Base-by-base conservation (phyloP, 2,113 vertebrate species). In the Catharus bicknelli region DNA sequence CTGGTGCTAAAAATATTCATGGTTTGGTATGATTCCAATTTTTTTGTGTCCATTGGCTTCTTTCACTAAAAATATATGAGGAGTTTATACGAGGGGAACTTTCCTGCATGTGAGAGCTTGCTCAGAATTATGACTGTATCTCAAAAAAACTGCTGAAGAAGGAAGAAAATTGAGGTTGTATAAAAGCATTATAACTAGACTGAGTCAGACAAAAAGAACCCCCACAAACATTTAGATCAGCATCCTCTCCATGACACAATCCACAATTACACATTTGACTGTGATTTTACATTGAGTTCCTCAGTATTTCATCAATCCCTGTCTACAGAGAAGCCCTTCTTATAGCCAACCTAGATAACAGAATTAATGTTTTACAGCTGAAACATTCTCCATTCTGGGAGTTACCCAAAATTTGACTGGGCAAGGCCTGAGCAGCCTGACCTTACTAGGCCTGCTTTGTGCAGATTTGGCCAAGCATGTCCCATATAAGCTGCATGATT, bases 1-100 rank as follows among this genome's bases (percentile, higher is more conserved):
- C 87, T 86, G 62, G 53, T 48, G 27, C 69, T 92, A 75, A 86
- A 93, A 92, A 88, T 86, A 94, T 48, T 75, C 25, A 70, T 48
- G 20, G 19, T 10, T 86, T 84, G 43, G 23, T 63, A 78, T 42
- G 27, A 48, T 78, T 92, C 61, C 69, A 92, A 43, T 2, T 51
- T 83, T 79, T 77, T 51, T 27, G 15, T 63, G 34, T 78, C 34
- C 22, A 4, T 78, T 81, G 74, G 40, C 51, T 86, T 74, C 20
- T 83, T 84, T 75, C 6, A 5, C 18, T 75, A 67, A 84, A 95
- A 72, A 72, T 63, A 78, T 16, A 66, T 13, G 45, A 76, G 19
- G 21, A 80, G 34, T 63, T 92, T 83, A 47, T 73, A 38, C 8
- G 64, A 86, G 29, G 16, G 42, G 32, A 86, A 40, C 25, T 84